Evolutionary conservation across 2,113 vertebrate species (phyloP).

Genomic region (Galeopterus variegatus): DNA sequence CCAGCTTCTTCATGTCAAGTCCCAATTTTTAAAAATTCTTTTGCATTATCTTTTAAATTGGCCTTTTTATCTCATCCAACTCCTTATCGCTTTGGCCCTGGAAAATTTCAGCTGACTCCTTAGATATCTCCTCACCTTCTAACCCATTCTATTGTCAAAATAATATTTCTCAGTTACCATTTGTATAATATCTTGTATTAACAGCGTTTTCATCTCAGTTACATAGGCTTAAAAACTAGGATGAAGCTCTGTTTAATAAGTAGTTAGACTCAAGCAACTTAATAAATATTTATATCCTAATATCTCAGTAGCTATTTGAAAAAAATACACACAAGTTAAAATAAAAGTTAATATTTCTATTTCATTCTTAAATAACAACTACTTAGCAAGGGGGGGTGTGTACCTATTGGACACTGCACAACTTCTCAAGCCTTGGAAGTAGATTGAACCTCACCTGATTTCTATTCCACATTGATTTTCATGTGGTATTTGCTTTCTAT

Average conservation of each 20-base stretch:
- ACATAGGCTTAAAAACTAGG: background rate
- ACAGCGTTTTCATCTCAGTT: background rate
- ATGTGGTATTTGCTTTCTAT: background rate
- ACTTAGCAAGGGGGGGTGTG: background rate
- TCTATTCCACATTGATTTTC: slow-evolving; percentile 23
- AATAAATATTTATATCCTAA: background rate
- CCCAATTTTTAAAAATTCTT: background rate
- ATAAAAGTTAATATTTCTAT: background rate
- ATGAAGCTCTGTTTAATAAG: background rate
- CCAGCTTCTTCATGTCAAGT: background rate
- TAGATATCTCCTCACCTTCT: background rate
- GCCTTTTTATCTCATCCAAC: background rate
- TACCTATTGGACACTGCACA: background rate
- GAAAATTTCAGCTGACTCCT: background rate
- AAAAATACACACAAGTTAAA: background rate
- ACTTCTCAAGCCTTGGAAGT: slow-evolving; percentile 24
- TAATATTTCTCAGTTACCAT: background rate
- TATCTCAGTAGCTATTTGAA: background rate
- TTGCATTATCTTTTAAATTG: background rate
- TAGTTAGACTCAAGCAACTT: background rate
- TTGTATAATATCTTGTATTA: background rate
- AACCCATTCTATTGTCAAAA: background rate
- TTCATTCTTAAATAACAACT: background rate
- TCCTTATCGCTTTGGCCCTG: background rate
- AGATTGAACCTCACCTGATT: background rate